A percentile compares a stretch with the other conserved stretches of the same genome.
These are phyloP conservation scores for Mastomys coucha DNA, from an alignment of 2,113 vertebrate species.

Conservation along the genomic window DNA sequence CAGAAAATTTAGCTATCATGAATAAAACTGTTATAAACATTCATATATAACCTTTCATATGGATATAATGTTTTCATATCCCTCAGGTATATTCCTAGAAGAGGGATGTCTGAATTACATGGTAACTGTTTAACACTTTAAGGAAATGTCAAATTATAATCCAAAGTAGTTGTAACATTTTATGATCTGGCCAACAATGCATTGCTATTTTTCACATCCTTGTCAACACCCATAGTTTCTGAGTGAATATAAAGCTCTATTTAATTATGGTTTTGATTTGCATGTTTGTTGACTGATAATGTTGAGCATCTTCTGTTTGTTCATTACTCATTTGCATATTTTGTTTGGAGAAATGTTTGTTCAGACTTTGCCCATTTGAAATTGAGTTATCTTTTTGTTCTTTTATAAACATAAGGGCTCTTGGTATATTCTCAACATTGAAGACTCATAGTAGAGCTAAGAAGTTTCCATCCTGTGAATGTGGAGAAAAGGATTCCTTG, in stretches of 20 bases:
- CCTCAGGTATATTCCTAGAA: background rate
- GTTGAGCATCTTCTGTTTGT: background rate
- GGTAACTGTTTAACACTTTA: slow-evolving; percentile 34
- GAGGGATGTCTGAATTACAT: slow-evolving; percentile 29
- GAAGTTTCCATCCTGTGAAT: slow-evolving; percentile 9
- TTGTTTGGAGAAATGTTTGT: slow-evolving; percentile 40
- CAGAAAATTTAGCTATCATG: background rate
- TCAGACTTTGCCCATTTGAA: slow-evolving; percentile 19
- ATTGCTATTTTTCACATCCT: background rate
- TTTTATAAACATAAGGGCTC: slow-evolving; percentile 3
- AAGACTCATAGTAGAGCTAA: background rate
- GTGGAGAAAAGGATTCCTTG: too few species aligned
- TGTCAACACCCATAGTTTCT: slow-evolving; percentile 5
- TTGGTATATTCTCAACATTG: background rate
- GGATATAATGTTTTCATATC: background rate
- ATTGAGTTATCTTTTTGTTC: background rate
- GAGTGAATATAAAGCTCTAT: background rate
- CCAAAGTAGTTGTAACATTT: slow-evolving; percentile 41
- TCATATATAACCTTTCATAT: slow-evolving; percentile 2
- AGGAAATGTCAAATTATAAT: slow-evolving; percentile 34
- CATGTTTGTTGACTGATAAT: background rate
- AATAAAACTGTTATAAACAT: slow-evolving; percentile 8
- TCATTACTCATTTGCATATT: background rate
- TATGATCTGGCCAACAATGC: background rate
- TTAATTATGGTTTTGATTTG: background rate